phyloP scores from a whole-genome alignment of 1,140 invertebrate genomes.

The Calliopsis andreniformis region DNA sequence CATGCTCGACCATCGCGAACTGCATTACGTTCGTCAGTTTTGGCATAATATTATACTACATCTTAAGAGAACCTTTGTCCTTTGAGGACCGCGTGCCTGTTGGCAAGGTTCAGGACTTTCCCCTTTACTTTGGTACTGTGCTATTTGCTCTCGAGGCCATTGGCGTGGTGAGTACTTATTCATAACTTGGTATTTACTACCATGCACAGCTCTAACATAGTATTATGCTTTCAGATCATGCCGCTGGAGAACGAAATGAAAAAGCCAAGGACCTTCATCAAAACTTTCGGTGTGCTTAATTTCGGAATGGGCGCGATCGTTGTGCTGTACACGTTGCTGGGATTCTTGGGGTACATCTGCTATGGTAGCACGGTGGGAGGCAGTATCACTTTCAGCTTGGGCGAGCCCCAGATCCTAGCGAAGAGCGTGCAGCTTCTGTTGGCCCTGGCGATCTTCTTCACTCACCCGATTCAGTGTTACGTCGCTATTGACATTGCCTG shows the following conservation, averaged over 20 bases:
- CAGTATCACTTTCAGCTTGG: constrained; percentile 87
- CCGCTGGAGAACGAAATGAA: constrained; percentile 94
- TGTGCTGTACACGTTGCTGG: constrained; percentile 87
- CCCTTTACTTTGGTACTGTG: constrained; percentile 88
- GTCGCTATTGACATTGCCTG: constrained; percentile 94
- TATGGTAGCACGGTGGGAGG: constrained; percentile 85
- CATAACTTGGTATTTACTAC: neutral
- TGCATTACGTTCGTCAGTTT: constrained; percentile 85
- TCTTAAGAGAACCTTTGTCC: constrained; percentile 82
- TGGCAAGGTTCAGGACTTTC: constrained; percentile 81
- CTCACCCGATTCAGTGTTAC: constrained; percentile 93
- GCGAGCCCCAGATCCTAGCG: constrained; percentile 84
- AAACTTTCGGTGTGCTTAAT: constrained; percentile 88
- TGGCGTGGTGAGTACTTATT: constrained; percentile 69
- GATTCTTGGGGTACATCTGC: constrained; percentile 90
- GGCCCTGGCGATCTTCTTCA: constrained; percentile 91
- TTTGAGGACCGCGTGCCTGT: constrained; percentile 80
- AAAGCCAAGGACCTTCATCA: constrained; percentile 86
- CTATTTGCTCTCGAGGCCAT: constrained; percentile 92
- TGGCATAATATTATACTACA: constrained; percentile 86
- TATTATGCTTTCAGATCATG: constrained; percentile 84
- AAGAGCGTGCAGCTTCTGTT: constrained; percentile 89
- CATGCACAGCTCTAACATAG: too few species aligned
- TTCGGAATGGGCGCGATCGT: constrained; percentile 89
- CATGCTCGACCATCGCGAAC: constrained; percentile 89